Evolutionary conservation across 2,888 invertebrate species (phyloP).

Genomic region (Ganaspis brasiliensis): DNA sequence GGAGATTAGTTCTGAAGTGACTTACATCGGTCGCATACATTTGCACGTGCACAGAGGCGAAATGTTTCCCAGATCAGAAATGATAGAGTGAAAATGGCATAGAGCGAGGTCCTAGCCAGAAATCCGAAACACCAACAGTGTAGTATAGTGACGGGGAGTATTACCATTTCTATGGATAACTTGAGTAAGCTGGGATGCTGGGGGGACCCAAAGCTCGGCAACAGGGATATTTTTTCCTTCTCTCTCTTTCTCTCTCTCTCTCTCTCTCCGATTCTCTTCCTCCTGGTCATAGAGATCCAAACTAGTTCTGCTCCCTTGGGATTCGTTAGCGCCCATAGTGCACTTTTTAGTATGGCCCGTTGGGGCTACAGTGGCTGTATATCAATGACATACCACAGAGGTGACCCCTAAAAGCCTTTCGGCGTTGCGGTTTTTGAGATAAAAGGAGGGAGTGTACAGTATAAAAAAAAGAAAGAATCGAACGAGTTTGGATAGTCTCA

Average conservation of each 20-base stretch:
- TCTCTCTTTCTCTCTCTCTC: slow-evolving; percentile 43
- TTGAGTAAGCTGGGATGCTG: slow-evolving; percentile 51
- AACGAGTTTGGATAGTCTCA: slow-evolving; percentile 51
- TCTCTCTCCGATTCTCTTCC: slow-evolving; percentile 49
- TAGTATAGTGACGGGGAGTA: slow-evolving; percentile 60
- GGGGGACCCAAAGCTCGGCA: slow-evolving; percentile 49
- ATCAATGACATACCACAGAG: slow-evolving; percentile 71
- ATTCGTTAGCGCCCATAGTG: slow-evolving; percentile 74
- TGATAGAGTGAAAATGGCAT: slow-evolving; percentile 38
- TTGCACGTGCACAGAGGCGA: slow-evolving; percentile 16
- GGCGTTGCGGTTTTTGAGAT: slow-evolving; percentile 62
- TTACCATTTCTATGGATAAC: slow-evolving; percentile 73
- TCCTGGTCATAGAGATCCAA: slow-evolving; percentile 64
- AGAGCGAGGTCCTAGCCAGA: slow-evolving; percentile 48
- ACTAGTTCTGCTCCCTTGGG: slow-evolving; percentile 71
- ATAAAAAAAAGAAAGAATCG: slow-evolving; percentile 44
- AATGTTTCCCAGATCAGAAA: slow-evolving; percentile 35
- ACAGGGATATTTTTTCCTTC: slow-evolving; percentile 3
- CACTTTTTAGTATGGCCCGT: slow-evolving; percentile 71
- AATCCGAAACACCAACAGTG: slow-evolving; percentile 72
- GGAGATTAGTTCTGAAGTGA: slow-evolving; percentile 69
- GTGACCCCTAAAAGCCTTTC: slow-evolving; percentile 73
- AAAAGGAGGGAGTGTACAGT: slow-evolving; percentile 51
- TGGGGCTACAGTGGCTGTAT: slow-evolving; percentile 67
- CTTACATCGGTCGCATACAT: slow-evolving; percentile 41